Evolutionary conservation across 2,113 vertebrate species (phyloP).

Genomic region (Pachyramphus minor): DNA sequence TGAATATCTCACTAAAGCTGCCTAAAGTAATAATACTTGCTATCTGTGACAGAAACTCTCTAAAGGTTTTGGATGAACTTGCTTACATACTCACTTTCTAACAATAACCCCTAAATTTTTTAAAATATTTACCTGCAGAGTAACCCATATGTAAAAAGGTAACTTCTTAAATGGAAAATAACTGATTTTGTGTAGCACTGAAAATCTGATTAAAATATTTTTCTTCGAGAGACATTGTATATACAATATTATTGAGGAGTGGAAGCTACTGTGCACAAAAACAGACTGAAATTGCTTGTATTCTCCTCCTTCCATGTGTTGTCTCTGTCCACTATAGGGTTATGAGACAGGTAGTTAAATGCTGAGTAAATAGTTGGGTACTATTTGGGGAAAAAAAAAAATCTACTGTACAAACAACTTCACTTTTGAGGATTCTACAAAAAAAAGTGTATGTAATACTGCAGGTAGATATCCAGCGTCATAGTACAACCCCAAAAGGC

Average conservation of each 20-base stretch:
- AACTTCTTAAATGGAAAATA: neutral
- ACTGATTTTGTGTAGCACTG: neutral
- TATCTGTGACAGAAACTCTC: neutral
- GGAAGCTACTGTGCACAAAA: neutral
- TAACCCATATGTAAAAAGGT: neutral
- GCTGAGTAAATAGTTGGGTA: neutral
- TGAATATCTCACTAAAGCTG: fast-evolving
- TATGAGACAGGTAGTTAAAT: neutral
- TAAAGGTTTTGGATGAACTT: neutral
- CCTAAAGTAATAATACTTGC: neutral
- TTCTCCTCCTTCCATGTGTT: neutral
- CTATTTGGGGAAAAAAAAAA: neutral
- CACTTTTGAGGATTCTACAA: neutral
- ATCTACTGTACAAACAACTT: neutral
- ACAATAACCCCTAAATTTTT: neutral
- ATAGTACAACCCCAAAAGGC: neutral
- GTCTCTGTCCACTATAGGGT: neutral
- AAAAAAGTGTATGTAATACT: neutral
- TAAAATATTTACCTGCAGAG: neutral
- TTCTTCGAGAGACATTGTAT: neutral
- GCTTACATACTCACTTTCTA: neutral
- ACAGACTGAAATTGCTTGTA: neutral
- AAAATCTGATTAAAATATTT: neutral
- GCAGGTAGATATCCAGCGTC: neutral
- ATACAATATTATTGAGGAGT: neutral